Evolutionary conservation across 1,140 invertebrate species (phyloP).

Genomic region (Drosophila pruinosa): DNA sequence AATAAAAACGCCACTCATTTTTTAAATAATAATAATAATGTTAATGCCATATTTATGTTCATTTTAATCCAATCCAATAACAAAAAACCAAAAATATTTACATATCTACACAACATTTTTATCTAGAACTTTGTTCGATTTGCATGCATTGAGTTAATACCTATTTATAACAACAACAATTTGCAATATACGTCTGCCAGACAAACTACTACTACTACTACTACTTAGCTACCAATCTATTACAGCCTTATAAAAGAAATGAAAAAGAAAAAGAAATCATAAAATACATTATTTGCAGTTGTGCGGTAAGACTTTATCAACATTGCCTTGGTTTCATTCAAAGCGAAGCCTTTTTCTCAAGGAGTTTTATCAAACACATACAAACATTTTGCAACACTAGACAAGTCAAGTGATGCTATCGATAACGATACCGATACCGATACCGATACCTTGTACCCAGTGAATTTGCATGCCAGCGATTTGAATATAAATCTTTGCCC

Average conservation of each 20-base stretch:
- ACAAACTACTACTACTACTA: slow-evolving; percentile 36
- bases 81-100: not conserved
- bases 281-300: slow-evolving; percentile 33
- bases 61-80: slow-evolving; percentile 34
- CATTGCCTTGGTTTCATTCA: not conserved
- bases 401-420: not conserved
- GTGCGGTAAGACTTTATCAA: slow-evolving; percentile 33
- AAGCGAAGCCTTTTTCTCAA: not conserved
- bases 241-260: slow-evolving; percentile 45
- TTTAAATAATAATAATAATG: slow-evolving; percentile 41
- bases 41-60: slow-evolving; percentile 62
- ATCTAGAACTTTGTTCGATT: slow-evolving; percentile 66
- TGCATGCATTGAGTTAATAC: slow-evolving; percentile 69
- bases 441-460: not conserved
- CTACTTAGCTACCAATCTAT: slow-evolving; percentile 55
- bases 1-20: slow-evolving; percentile 18
- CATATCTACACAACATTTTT: slow-evolving; percentile 56
- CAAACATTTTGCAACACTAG: slow-evolving; percentile 5
- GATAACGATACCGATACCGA: not conserved
- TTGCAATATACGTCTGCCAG: slow-evolving; percentile 54
- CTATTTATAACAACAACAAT: slow-evolving; percentile 31
- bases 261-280: not conserved
- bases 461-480: slow-evolving; percentile 31
- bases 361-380: not conserved
- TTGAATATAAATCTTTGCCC: slow-evolving; percentile 3